phyloP scores from a whole-genome alignment of 2,888 invertebrate genomes.

The Cephus rjabovi region DNA sequence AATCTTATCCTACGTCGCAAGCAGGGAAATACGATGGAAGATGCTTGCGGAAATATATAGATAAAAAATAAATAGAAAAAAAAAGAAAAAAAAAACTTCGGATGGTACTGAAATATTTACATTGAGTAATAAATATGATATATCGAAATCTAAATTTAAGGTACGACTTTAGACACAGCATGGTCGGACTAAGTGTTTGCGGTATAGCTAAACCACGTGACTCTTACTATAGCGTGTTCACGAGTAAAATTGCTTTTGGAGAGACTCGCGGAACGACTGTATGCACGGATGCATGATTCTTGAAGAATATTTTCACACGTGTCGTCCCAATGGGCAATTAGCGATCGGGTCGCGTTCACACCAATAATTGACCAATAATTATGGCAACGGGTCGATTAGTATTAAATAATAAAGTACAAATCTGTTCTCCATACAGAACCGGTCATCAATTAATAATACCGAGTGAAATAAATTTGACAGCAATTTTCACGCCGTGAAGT shows the following conservation, averaged over 20 bases:
- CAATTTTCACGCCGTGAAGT: slow-evolving; percentile 14
- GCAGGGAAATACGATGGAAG: neutral
- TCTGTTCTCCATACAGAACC: neutral
- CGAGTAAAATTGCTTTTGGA: neutral
- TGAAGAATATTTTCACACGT: neutral
- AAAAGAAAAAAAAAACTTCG: neutral
- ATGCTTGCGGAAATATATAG: neutral
- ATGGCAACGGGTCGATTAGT: neutral
- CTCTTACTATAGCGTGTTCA: neutral
- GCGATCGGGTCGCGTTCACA: neutral
- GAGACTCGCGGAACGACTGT: neutral
- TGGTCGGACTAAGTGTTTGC: neutral
- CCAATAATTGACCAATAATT: neutral
- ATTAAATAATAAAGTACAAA: neutral
- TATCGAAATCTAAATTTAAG: neutral
- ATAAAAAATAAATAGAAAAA: neutral
- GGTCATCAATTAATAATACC: neutral
- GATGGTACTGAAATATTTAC: neutral
- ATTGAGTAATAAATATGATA: neutral
- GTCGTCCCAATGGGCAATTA: too few species aligned
- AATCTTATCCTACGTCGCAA: neutral
- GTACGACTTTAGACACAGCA: neutral
- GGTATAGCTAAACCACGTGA: neutral
- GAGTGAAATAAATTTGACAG: neutral
- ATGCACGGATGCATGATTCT: neutral